Evolutionary conservation across 2,113 vertebrate species (phyloP), one percentile per base, ranked within the genome.

Genomic region (Tyrannus savana): DNA sequence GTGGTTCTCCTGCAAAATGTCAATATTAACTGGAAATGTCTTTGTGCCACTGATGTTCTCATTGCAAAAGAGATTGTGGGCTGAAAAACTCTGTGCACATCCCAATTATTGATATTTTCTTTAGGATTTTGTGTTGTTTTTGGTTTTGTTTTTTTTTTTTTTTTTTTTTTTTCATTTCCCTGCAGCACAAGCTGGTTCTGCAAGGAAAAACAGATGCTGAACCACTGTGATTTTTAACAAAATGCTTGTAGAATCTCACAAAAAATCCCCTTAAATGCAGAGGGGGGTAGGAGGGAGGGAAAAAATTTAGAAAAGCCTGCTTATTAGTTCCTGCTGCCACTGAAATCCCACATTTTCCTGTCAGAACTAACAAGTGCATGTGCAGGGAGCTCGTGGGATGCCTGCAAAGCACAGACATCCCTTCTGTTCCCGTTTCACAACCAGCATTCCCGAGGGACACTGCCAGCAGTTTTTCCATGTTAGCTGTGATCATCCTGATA

Each of bases 381-480:
- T 41, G 66, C 55, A 84, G 71, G 56, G 24, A 83, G 76, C 93
- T 89, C 9, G 4, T 17, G 72, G 93, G 41, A 22, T 93, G 76
- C 87, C 80, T 80, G 80, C 46, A 68, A 58, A 76, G 58, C 73
- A 96, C 62, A 79, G 79, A 9, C 77, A 62, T 49, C 81, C 68
- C n/a, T 89, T 75, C 67, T n/a, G 28, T 14, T 86, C 58, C 46
- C 14, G 35, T 53, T 58, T 58, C 52, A 8, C 77, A 86, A 56
- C 35, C n/a, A 62, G n/a, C 31, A 3, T 53, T 91, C 87, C 88
- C 63, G 52, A 42, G 42, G 72, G 90, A 88, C 23, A 19, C 62
- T 89, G 84, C 80, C 93, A 63, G 31, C 77, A 76, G 71, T 58
- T 86, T 35, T 49, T 33, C 25, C 10, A 3, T 30, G 84, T 53